A percentile compares a stretch with the other conserved stretches of the same genome.
Conservation (phyloP, 2,113 vertebrate genomes). For the Ictidomys tridecemlineatus region DNA sequence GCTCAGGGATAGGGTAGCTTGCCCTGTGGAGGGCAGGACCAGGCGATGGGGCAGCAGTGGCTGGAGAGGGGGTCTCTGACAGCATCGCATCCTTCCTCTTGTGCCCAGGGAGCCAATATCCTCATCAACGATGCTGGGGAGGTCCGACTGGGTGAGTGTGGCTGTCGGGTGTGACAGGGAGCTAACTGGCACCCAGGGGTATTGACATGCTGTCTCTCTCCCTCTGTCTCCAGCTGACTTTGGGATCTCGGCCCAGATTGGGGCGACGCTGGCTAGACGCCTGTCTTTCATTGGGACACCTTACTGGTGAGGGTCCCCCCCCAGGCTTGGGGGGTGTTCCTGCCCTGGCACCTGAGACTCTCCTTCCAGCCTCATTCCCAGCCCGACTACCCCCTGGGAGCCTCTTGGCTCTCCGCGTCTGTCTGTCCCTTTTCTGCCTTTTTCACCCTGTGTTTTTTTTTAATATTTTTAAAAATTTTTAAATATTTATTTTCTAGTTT, state of each 20-base stretch:
- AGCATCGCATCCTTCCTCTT: neutral
- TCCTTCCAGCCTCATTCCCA: neutral
- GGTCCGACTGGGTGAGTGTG: constrained; percentile 92
- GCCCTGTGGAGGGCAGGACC: neutral
- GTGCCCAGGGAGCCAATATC: constrained; percentile 94
- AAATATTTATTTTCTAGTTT: too few species aligned
- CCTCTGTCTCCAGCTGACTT: constrained; percentile 91
- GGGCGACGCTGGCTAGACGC: constrained; percentile 93
- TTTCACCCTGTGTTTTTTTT: too few species aligned
- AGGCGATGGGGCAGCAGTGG: rapidly evolving
- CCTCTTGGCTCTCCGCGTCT: neutral
- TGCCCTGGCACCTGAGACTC: neutral
- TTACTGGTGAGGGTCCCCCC: constrained; percentile 90
- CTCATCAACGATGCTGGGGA: constrained; percentile 94
- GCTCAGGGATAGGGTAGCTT: neutral
- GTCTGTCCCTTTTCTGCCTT: neutral
- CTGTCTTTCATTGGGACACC: constrained; percentile 97
- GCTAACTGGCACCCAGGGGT: neutral
- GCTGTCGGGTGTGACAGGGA: neutral
- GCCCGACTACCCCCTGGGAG: neutral
- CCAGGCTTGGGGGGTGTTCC: neutral
- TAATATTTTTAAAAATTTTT: too few species aligned
- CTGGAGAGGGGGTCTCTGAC: too few species aligned
- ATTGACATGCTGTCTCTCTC: neutral
- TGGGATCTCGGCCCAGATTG: constrained; percentile 95